A percentile compares a stretch with the other conserved stretches of the same genome.
These are phyloP conservation scores for Ditula angustiorana DNA, from an alignment of 2,888 invertebrate species.

Conservation along the genomic window DNA sequence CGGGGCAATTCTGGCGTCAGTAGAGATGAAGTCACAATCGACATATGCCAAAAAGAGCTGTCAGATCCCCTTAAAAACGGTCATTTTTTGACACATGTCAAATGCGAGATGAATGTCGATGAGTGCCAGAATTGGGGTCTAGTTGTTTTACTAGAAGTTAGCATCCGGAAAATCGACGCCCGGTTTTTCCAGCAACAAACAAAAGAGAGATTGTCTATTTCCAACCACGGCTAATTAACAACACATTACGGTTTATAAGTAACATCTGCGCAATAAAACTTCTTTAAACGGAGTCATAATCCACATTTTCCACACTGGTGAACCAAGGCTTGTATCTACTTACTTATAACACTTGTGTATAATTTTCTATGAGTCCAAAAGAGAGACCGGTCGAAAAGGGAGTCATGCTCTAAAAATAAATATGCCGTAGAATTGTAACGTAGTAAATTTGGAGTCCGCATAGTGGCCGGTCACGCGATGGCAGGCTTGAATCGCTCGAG, in stretches of 20 bases:
- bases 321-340: not conserved
- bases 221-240: not conserved
- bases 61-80: too few species aligned
- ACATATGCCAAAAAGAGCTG: too few species aligned
- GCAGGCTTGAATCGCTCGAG: conserved; percentile 3
- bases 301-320: conserved; percentile 1
- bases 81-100: too few species aligned
- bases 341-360: not conserved
- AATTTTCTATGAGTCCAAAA: not conserved
- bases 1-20: too few species aligned
- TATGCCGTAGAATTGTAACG: conserved; percentile 33
- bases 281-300: not conserved
- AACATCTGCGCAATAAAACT: not conserved
- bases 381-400: conserved; percentile 2
- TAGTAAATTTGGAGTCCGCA: conserved; percentile 17
- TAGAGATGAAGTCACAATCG: too few species aligned
- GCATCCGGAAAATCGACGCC: not conserved
- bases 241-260: not conserved
- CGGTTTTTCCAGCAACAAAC: not conserved
- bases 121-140: too few species aligned
- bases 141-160: not conserved
- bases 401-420: conserved; percentile 38
- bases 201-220: not conserved
- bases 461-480: conserved; percentile 32
- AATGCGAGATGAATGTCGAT: too few species aligned